Conservation (phyloP, 92 coral and sea anemone genomes). For the Porites divaricata region DNA sequence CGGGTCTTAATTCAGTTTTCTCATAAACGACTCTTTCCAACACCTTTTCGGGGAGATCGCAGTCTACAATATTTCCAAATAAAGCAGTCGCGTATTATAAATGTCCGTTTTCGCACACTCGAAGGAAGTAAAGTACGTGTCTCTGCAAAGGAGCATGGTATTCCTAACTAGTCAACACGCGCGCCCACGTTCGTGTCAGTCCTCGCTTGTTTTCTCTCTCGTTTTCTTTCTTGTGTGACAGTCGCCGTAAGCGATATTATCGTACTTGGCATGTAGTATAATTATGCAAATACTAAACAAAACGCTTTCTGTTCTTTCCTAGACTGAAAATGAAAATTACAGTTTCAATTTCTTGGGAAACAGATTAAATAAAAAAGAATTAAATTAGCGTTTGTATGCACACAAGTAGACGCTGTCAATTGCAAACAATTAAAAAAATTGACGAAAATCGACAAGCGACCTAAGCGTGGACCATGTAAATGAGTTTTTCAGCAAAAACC, state of each 20-base stretch:
- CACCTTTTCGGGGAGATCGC: background rate
- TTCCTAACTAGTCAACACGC: background rate
- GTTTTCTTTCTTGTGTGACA: background rate
- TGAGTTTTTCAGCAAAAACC: background rate
- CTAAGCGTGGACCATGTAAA: background rate
- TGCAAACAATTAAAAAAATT: background rate
- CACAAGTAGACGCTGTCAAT: background rate
- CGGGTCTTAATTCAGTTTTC: no score
- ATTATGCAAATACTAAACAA: slow-evolving; percentile 9
- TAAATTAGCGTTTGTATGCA: background rate
- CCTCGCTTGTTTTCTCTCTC: background rate
- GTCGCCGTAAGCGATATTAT: background rate
- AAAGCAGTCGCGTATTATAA: background rate
- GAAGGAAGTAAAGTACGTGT: background rate
- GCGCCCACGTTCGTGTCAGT: background rate
- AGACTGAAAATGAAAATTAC: no score
- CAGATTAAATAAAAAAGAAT: background rate
- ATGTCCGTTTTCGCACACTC: background rate
- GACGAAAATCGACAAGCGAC: background rate
- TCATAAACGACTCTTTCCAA: background rate
- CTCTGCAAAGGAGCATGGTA: background rate
- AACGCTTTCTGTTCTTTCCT: background rate
- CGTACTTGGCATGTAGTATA: background rate
- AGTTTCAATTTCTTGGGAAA: background rate
- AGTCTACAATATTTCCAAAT: background rate